phyloP scores from a whole-genome alignment of 1,140 invertebrate species.

The Pomacea maculata region DNA sequence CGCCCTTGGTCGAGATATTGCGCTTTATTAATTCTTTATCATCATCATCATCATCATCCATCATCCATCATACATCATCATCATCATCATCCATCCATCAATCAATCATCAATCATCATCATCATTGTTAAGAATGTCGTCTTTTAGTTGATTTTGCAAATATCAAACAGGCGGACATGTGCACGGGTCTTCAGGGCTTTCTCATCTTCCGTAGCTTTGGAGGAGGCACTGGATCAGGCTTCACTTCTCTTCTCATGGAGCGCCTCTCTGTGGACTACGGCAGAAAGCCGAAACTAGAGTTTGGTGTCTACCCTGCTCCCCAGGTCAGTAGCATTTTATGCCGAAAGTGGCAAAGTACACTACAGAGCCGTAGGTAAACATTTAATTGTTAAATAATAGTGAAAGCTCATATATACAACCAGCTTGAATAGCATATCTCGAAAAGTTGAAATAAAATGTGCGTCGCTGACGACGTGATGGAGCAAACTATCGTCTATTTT shows the following conservation, averaged over 20 bases:
- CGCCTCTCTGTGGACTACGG: conserved; percentile 88
- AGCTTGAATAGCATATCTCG: not conserved
- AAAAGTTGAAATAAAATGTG: no score
- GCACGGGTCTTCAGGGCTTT: conserved; percentile 80
- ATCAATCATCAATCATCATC: no score
- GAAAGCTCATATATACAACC: not conserved
- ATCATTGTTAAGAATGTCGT: no score
- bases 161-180: conserved; percentile 73
- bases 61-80: no score
- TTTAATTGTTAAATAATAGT: not conserved
- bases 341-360: not conserved
- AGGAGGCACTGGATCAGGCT: conserved; percentile 84
- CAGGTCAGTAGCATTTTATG: conserved; percentile 44
- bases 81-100: no score
- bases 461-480: no score
- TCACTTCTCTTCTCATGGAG: conserved; percentile 88
- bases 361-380: not conserved
- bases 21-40: no score
- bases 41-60: no score
- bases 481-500: no score
- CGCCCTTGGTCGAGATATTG: no score
- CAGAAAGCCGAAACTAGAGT: conserved; percentile 83
- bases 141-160: no score
- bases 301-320: conserved; percentile 62
- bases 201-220: conserved; percentile 68